These are phyloP conservation scores for Drosophila pseudoobscura DNA, from an alignment of 1,140 invertebrate species.

Conservation along the genomic window DNA sequence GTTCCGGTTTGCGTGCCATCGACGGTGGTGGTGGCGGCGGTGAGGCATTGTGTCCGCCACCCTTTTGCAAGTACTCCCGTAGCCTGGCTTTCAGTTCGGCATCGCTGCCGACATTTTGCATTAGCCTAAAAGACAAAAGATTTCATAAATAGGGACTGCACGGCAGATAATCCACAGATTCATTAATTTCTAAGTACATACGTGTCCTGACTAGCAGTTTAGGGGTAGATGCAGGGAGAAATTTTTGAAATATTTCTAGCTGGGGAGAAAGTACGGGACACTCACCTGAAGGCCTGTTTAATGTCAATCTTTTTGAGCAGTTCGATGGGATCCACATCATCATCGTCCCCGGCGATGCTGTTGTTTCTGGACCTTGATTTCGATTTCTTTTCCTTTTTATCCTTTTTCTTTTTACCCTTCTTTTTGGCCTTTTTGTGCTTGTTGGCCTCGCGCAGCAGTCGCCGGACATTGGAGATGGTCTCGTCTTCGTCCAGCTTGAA, in stretches of 20 bases:
- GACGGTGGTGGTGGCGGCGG: conserved; percentile 41
- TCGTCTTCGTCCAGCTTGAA: conserved; percentile 90
- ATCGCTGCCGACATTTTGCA: conserved; percentile 45
- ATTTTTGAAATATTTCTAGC: background rate
- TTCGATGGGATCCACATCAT: conserved; percentile 70
- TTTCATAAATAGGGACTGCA: background rate
- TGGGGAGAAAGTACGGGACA: conserved; percentile 24
- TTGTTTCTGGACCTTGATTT: conserved; percentile 55
- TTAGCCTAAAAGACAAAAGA: conserved; percentile 50
- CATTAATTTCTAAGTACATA: conserved; percentile 30
- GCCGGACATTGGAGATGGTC: conserved; percentile 92
- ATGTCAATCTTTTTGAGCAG: conserved; percentile 85
- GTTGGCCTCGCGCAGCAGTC: conserved; percentile 91
- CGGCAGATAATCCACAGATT: background rate
- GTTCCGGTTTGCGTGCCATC: background rate
- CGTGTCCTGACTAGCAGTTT: conserved; percentile 35
- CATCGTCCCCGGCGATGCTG: conserved; percentile 16
- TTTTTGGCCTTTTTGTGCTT: conserved; percentile 91
- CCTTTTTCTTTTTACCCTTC: conserved; percentile 85
- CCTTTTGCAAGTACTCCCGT: conserved; percentile 36
- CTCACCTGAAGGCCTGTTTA: conserved; percentile 87
- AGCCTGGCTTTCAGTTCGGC: conserved; percentile 47
- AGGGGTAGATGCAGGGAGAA: conserved; percentile 2
- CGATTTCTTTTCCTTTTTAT: conserved; percentile 86
- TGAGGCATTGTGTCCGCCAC: conserved; percentile 26